Base-by-base conservation (phyloP, 1,140 invertebrate genomes). In the Hycleus phaleratus region DNA sequence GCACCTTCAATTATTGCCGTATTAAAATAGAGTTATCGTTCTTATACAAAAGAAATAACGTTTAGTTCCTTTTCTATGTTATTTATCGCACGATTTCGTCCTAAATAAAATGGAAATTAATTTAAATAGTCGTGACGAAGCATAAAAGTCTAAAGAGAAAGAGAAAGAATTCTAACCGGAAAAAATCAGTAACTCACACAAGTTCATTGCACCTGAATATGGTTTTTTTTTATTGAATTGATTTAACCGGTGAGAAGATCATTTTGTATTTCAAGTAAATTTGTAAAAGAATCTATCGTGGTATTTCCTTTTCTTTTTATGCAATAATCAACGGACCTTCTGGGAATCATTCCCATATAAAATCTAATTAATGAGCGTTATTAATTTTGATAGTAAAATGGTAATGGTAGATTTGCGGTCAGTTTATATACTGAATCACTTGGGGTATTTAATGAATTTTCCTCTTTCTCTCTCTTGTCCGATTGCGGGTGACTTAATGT, bases 81-180 rank as follows among this genome's bases (percentile, higher is more conserved):
- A 53, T 53, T 53, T 53, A 53, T 12, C 51, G 51, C 51, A 53
- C 45, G 51, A 53, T 53, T 53, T 44, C 40, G 46, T 42, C 42
- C 25, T 38, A 53, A 53, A 26, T 53, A 32, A 53, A 43, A 45
- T 46, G 51, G 38, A 45, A 53, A 53, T 53, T 53, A 53, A 53
- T 53, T 53, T 53, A 53, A 53, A 53, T 53, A 45, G 51, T 53
- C 51, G 51, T 46, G 51, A 53, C 51, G 45, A 53, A 53, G 51
- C 26, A 26, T 45, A 38, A 12, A 53, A 32, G 7, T 32, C 32
- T 18, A 18, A 32, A 32, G 32, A 32, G 7, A 32, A 32, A 32
- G 7, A 4, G 7, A 32, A 32, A 4, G 7, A 32, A 53, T 32
- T 38, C 24, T 46, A 10, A 53, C 25, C 51, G 43, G 51, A 53